Evolutionary conservation across 2,113 vertebrate genomes (phyloP).

Genomic region (Crypturellus undulatus): DNA sequence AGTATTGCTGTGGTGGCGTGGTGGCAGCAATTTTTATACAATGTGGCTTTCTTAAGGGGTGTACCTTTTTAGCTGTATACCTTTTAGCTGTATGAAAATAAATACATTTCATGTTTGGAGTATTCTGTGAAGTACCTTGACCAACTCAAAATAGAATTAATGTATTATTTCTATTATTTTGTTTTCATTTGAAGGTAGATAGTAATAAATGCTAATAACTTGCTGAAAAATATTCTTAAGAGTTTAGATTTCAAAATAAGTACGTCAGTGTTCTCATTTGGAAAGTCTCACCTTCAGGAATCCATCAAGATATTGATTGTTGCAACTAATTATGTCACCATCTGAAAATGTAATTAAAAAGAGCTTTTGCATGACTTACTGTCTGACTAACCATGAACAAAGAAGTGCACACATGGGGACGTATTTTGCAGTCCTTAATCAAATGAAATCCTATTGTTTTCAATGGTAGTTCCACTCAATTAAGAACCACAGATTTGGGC

Average conservation of each 20-base stretch:
- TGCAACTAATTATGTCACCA: constrained; percentile 46
- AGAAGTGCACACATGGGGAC: constrained; percentile 22
- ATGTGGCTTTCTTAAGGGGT: not conserved
- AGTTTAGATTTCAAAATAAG: not conserved
- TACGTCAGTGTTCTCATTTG: not conserved
- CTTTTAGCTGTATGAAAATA: not conserved
- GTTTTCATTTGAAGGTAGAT: not conserved
- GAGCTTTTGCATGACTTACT: constrained; percentile 60
- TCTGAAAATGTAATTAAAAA: constrained; percentile 67
- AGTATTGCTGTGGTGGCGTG: not conserved
- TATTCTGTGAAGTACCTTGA: not conserved
- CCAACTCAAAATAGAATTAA: not conserved
- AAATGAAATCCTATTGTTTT: constrained; percentile 61
- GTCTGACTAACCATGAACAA: constrained; percentile 55
- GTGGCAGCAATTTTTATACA: not conserved
- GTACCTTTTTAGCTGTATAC: not conserved
- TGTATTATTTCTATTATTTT: not conserved
- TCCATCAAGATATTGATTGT: constrained; percentile 34
- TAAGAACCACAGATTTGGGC: constrained; percentile 9
- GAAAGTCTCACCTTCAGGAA: constrained; percentile 39
- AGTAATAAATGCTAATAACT: not conserved
- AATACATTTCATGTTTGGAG: not conserved
- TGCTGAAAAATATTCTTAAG: not conserved
- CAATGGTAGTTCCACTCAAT: constrained; percentile 47
- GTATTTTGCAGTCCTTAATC: constrained; percentile 42